These are phyloP conservation scores for Oopsacas minuta DNA, from an alignment of 37 sponge, comb jelly and placozoan species.

Conservation along the genomic window DNA sequence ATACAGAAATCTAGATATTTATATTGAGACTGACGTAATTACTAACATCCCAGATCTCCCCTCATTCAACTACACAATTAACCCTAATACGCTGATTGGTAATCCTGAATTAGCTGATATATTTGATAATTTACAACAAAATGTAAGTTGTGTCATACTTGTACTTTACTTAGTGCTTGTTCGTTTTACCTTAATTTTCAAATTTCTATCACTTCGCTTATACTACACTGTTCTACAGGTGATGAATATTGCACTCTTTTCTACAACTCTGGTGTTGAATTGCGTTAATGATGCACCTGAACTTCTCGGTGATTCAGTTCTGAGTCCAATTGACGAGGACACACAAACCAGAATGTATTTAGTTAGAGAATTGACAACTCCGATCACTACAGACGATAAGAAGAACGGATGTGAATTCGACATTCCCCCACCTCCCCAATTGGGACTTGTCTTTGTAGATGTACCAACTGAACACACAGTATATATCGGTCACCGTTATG, in stretches of 20 bases:
- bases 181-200: neutral
- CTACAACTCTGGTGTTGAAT: neutral
- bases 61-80: neutral
- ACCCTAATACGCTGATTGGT: neutral
- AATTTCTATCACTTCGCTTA: neutral
- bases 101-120: neutral
- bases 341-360: neutral
- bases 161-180: neutral
- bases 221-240: neutral
- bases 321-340: neutral
- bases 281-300: neutral
- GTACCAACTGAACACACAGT: neutral
- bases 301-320: neutral
- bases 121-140: neutral
- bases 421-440: neutral
- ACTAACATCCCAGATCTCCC: neutral
- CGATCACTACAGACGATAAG: neutral
- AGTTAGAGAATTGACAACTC: neutral
- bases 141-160: neutral
- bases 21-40: neutral
- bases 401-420: neutral
- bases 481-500: neutral
- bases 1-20: neutral
- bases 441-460: neutral
- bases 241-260: neutral